These are phyloP conservation scores for Dolichomitus sp. DNA, from an alignment of 2,888 invertebrate species.

Conservation along the genomic window DNA sequence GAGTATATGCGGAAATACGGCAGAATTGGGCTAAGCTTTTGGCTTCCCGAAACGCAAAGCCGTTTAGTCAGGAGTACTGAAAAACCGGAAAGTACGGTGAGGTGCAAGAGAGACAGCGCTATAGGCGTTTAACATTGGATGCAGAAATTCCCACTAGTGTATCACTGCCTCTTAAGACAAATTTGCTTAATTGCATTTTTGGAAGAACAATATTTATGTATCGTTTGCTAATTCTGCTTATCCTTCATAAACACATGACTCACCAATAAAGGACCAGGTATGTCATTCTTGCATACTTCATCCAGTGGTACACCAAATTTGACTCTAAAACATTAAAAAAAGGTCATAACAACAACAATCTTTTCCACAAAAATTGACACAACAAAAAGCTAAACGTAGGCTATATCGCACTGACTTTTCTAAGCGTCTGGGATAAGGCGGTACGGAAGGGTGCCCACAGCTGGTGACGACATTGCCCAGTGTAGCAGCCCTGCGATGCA, in stretches of 20 bases:
- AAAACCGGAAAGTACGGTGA: too few relatives aligned
- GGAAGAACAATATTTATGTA: background rate
- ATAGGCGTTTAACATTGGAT: too few relatives aligned
- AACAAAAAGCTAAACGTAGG: background rate
- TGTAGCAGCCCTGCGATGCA: constrained; percentile 96
- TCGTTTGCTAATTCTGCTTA: background rate
- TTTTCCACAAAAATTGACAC: background rate
- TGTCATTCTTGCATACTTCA: constrained; percentile 98
- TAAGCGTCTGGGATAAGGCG: constrained; percentile 93
- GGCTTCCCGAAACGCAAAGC: too few relatives aligned
- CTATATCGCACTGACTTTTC: constrained; percentile 88
- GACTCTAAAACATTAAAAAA: constrained; percentile 88
- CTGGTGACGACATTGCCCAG: constrained; percentile 96
- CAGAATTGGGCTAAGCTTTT: too few relatives aligned
- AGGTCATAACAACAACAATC: constrained; percentile 74
- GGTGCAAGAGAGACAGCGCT: too few relatives aligned
- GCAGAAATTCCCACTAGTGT: too few relatives aligned
- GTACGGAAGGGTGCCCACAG: constrained; percentile 93
- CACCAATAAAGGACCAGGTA: constrained; percentile 96
- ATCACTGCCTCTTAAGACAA: too few relatives aligned
- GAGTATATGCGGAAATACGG: too few relatives aligned
- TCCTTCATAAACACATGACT: constrained; percentile 82
- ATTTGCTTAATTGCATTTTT: too few relatives aligned
- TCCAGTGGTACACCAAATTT: constrained; percentile 97
- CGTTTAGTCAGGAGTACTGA: too few relatives aligned